These are phyloP conservation scores for Leucozona laternaria DNA, from an alignment of 2,888 invertebrate genomes.

Conservation along the genomic window DNA sequence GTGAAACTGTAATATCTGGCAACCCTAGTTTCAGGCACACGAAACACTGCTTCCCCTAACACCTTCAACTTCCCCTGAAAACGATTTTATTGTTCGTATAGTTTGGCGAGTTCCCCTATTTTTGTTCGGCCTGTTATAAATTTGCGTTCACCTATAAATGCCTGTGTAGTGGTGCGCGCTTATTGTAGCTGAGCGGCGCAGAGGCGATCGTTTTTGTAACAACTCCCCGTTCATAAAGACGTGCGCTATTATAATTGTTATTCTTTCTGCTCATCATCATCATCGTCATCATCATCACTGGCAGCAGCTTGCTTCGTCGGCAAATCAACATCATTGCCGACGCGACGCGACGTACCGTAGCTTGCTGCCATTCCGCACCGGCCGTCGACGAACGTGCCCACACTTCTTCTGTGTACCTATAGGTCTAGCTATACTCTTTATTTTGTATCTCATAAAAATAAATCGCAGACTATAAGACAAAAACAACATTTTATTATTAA, in stretches of 20 bases:
- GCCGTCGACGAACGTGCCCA: constrained; percentile 25
- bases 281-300: constrained; percentile 13
- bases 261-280: constrained; percentile 58
- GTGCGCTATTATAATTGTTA: constrained; percentile 56
- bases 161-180: constrained; percentile 1
- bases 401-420: not conserved
- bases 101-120: not conserved
- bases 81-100: not conserved
- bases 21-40: not conserved
- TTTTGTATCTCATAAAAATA: constrained; percentile 43
- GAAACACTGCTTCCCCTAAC: not conserved
- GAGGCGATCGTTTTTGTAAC: constrained; percentile 11
- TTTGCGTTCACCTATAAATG: constrained; percentile 43
- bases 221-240: constrained; percentile 32
- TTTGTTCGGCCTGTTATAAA: constrained; percentile 20
- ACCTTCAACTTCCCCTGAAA: not conserved
- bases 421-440: not conserved
- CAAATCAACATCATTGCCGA: constrained; percentile 29
- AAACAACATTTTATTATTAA: not conserved
- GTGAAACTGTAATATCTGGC: too few species aligned
- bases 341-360: not conserved
- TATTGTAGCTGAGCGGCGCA: not conserved
- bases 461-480: constrained; percentile 24
- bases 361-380: not conserved
- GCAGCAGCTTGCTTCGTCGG: constrained; percentile 31